Conservation (phyloP, 2,797 vertebrate species). For the Cyprinodon diabolis region DNA sequence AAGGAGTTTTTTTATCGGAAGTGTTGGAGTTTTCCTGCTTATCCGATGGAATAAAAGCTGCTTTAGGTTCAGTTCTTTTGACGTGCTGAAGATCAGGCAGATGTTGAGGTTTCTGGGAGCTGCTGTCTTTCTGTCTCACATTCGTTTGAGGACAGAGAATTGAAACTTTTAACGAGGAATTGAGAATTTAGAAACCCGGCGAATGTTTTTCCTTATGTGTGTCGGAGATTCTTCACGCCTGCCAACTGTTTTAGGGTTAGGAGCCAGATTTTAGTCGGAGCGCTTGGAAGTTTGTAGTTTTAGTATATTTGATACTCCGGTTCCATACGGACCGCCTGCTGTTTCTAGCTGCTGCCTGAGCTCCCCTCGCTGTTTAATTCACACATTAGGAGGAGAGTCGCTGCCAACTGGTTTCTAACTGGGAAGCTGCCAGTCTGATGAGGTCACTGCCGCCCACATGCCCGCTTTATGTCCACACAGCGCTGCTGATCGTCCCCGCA, state of each 20-base stretch:
- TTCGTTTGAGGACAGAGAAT: neutral
- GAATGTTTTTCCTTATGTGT: constrained; percentile 29
- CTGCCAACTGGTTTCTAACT: constrained; percentile 11
- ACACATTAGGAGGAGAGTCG: constrained; percentile 30
- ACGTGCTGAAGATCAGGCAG: neutral
- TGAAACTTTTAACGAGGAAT: neutral
- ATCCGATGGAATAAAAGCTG: neutral
- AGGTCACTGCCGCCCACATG: constrained; percentile 13
- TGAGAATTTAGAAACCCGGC: neutral
- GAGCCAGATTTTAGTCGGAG: constrained; percentile 50
- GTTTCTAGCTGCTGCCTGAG: constrained; percentile 24
- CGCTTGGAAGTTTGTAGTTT: constrained; percentile 63
- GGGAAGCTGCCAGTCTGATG: constrained; percentile 3
- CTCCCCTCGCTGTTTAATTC: constrained; percentile 10
- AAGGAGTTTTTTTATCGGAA: neutral
- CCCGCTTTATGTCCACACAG: constrained; percentile 20
- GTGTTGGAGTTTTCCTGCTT: too few relatives aligned
- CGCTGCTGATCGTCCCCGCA: constrained; percentile 23
- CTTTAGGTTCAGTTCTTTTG: neutral
- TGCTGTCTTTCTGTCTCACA: neutral
- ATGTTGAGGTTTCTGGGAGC: neutral
- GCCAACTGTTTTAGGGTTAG: constrained; percentile 64
- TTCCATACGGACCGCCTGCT: constrained; percentile 45
- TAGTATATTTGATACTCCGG: constrained; percentile 64
- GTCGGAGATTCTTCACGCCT: constrained; percentile 28